Percentiles rank a stretch among this genome's conserved stretches.
These are phyloP conservation scores for Syndactyla subalaris DNA, from an alignment of 2,797 vertebrate species.

Conservation along the genomic window DNA sequence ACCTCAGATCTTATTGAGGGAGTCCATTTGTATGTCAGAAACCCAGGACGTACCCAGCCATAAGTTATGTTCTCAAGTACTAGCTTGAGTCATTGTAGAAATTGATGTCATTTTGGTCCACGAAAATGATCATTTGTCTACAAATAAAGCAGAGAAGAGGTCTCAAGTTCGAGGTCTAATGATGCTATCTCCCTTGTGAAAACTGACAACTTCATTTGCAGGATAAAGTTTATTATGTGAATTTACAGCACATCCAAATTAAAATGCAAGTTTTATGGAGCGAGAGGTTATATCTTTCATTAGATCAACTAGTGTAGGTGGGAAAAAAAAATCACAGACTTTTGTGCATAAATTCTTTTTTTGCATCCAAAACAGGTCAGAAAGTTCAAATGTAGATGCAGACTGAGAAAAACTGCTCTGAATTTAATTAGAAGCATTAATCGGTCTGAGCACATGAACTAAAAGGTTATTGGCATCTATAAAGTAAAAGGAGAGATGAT, in stretches of 20 bases:
- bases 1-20: neutral
- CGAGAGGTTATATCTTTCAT: neutral
- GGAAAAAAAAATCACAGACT: neutral
- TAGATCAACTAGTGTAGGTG: neutral
- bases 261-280: neutral
- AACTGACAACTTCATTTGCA: neutral
- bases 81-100: neutral
- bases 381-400: conserved; percentile 4
- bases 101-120: neutral
- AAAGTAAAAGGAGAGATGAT: neutral
- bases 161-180: neutral
- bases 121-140: neutral
- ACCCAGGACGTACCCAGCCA: neutral
- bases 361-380: neutral
- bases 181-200: neutral
- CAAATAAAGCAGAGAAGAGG: neutral
- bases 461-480: neutral
- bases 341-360: neutral
- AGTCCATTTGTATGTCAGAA: neutral
- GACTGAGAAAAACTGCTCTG: neutral
- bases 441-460: neutral
- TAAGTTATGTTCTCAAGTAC: neutral
- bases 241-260: neutral
- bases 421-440: conserved; percentile 19
- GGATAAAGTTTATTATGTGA: neutral